These are phyloP conservation scores for Harpalus rufipes DNA, from an alignment of 2,888 invertebrate genomes.

Conservation along the genomic window DNA sequence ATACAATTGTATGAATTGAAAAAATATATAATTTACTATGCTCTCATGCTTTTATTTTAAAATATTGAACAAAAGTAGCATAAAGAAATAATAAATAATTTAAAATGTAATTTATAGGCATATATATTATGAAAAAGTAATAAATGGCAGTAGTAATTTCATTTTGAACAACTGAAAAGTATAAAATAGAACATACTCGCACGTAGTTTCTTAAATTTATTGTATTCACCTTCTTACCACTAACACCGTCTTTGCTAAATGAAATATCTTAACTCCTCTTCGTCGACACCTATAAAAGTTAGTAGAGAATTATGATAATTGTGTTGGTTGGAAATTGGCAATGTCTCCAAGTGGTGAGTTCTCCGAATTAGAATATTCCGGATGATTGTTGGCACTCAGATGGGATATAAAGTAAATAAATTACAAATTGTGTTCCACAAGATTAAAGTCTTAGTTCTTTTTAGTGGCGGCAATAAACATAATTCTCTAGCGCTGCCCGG, in stretches of 20 bases:
- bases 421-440: conserved; percentile 71
- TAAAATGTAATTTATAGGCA: too few species aligned
- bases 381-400: conserved; percentile 51
- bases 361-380: conserved; percentile 47
- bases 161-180: too few species aligned
- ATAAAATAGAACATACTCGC: too few species aligned
- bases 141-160: too few species aligned
- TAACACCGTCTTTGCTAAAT: neutral
- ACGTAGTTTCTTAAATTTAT: neutral
- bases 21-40: too few species aligned
- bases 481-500: conserved; percentile 68
- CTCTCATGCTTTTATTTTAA: too few species aligned
- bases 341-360: conserved; percentile 13
- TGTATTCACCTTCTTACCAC: neutral
- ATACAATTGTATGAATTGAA: too few species aligned
- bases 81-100: too few species aligned
- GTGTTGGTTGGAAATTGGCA: neutral
- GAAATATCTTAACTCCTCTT: neutral
- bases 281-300: neutral
- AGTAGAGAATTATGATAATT: neutral
- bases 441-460: conserved; percentile 71
- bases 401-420: conserved; percentile 70
- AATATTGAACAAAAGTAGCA: too few species aligned
- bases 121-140: too few species aligned
- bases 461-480: conserved; percentile 71